Evolutionary conservation across 2,113 vertebrate species (phyloP).

Genomic region (Eretmochelys imbricata): DNA sequence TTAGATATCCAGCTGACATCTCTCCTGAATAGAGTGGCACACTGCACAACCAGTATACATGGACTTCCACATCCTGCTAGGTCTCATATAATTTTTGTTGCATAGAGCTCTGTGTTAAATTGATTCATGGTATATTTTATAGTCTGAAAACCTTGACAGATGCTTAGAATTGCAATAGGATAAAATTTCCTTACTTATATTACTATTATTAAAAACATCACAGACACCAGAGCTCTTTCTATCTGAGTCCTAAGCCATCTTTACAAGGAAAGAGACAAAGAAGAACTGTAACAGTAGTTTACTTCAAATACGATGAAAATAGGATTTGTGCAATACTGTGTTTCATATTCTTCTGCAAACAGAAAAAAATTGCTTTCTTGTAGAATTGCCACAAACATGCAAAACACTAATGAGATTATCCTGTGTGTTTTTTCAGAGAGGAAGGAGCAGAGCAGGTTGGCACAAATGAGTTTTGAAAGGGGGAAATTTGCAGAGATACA

Average conservation of each 20-base stretch:
- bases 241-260: not conserved
- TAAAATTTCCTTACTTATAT: not conserved
- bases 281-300: not conserved
- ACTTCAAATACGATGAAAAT: conserved; percentile 14
- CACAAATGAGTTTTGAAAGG: conserved; percentile 58
- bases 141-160: not conserved
- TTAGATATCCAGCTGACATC: not conserved
- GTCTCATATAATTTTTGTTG: not conserved
- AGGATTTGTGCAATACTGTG: conserved; percentile 12
- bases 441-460: conserved; percentile 58
- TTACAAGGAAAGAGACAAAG: conserved; percentile 15
- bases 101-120: not conserved
- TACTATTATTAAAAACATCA: not conserved
- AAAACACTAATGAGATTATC: conserved; percentile 66
- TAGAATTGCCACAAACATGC: conserved; percentile 29
- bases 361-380: conserved; percentile 27
- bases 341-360: conserved; percentile 13
- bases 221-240: not conserved
- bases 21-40: not conserved
- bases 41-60: not conserved
- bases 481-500: conserved; percentile 52
- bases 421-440: conserved; percentile 13
- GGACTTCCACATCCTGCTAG: not conserved
- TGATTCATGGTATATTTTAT: not conserved
- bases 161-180: not conserved